Evolutionary conservation across 2,113 vertebrate species (phyloP).

Genomic region (Hystrix brachyura): DNA sequence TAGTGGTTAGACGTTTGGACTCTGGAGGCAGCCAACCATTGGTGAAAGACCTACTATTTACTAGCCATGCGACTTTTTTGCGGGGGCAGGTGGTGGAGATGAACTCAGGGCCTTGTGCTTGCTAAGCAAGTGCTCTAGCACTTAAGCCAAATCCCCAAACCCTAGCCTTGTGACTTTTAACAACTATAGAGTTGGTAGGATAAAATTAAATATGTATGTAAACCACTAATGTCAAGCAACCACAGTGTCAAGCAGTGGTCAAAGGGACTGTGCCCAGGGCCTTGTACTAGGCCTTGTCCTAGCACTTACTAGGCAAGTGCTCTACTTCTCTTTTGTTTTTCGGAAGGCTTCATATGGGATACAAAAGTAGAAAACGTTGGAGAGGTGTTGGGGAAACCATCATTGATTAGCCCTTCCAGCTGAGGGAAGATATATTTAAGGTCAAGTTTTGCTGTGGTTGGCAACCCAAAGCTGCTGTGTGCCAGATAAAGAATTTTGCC

Average conservation of each 20-base stretch:
- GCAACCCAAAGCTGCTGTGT: background rate
- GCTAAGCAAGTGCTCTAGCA: too few species aligned
- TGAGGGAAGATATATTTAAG: background rate
- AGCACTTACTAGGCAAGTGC: background rate
- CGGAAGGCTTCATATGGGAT: background rate
- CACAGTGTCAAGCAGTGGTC: background rate
- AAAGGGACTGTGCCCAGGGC: background rate
- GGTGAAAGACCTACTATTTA: background rate
- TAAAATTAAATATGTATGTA: background rate
- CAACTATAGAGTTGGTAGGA: background rate
- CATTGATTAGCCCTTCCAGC: background rate
- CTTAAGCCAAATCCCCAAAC: too few species aligned
- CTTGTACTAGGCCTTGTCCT: background rate
- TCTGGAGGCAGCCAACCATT: background rate
- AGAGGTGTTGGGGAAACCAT: background rate
- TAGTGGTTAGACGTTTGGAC: background rate
- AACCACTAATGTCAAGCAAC: background rate
- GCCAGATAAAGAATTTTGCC: background rate
- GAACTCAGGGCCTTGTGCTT: too few species aligned
- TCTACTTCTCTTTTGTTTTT: background rate
- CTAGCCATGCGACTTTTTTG: background rate
- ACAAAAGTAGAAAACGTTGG: background rate
- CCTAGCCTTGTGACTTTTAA: background rate
- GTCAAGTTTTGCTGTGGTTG: conserved; percentile 40
- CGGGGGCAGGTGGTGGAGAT: too few species aligned